phyloP scores from a whole-genome alignment of 2,113 vertebrate genomes.

The Aspiorhynchus laticeps region DNA sequence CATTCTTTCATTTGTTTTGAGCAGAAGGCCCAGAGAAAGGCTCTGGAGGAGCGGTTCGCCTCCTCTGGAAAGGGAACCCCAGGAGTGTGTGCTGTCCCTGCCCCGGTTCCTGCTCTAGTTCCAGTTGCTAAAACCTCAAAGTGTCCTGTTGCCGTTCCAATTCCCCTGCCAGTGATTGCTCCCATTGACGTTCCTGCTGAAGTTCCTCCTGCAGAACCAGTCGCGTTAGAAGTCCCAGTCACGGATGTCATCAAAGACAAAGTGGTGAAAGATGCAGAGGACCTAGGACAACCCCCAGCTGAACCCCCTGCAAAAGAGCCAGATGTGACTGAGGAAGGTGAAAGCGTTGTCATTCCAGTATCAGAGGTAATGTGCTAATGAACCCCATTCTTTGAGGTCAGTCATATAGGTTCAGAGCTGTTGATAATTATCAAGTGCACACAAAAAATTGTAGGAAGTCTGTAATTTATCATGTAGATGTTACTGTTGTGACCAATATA shows the following conservation, averaged over 20 bases:
- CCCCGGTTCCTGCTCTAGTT: conserved; percentile 57
- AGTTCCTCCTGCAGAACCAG: background rate
- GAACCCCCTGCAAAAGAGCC: background rate
- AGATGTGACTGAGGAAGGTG: conserved; percentile 11
- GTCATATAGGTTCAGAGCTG: background rate
- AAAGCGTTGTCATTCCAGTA: background rate
- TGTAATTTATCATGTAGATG: conserved; percentile 11
- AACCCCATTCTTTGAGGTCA: background rate
- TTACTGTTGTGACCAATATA: background rate
- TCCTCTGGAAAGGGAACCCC: conserved; percentile 60
- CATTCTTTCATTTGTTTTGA: conserved; percentile 4
- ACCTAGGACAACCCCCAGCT: background rate
- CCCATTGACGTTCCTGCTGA: background rate
- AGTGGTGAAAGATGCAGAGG: background rate
- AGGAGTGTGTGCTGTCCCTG: conserved; percentile 58
- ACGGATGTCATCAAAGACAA: background rate
- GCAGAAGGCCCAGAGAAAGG: conserved; percentile 69
- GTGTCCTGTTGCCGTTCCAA: background rate
- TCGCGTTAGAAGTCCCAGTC: background rate
- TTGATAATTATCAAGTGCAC: background rate
- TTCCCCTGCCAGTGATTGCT: background rate
- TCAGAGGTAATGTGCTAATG: conserved; percentile 19
- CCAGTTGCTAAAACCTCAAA: background rate
- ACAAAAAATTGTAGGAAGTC: background rate
- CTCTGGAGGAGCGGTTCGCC: conserved; percentile 66